These are phyloP conservation scores for Carapus acus DNA, from an alignment of 2,797 vertebrate genomes.

Conservation along the genomic window DNA sequence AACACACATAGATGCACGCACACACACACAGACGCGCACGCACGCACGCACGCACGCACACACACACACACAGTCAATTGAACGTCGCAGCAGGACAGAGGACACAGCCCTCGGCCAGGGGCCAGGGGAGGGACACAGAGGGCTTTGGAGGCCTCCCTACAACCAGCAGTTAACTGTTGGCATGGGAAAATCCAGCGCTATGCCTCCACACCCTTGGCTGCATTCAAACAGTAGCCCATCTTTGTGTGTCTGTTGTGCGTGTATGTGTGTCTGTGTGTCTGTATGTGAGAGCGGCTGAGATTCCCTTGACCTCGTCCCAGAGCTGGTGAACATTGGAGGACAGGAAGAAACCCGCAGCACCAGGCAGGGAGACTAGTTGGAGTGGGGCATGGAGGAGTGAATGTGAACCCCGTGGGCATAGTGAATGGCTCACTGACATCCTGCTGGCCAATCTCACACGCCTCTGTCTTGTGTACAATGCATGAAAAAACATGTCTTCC, in stretches of 20 bases:
- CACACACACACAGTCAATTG: slow-evolving; percentile 62
- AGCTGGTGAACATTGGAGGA: slow-evolving; percentile 60
- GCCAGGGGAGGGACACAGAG: slow-evolving; percentile 62
- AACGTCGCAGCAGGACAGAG: slow-evolving; percentile 62
- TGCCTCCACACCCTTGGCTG: slow-evolving; percentile 47
- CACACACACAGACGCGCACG: slow-evolving; percentile 35
- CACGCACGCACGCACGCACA: slow-evolving; percentile 30
- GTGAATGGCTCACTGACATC: slow-evolving; percentile 61
- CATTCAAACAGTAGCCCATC: slow-evolving; percentile 66
- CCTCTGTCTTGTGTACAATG: slow-evolving; percentile 43
- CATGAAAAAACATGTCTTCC: slow-evolving; percentile 37
- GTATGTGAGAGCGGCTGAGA: slow-evolving; percentile 31
- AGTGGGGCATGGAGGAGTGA: slow-evolving; percentile 41
- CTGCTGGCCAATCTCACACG: slow-evolving; percentile 38
- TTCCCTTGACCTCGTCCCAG: slow-evolving; percentile 63
- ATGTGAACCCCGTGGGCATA: slow-evolving; percentile 52
- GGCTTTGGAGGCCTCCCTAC: slow-evolving; percentile 61
- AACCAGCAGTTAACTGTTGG: slow-evolving; percentile 68
- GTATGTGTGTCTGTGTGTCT: no score
- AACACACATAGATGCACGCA: slow-evolving; percentile 45
- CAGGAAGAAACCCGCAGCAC: slow-evolving; percentile 39
- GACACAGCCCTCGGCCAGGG: slow-evolving; percentile 56
- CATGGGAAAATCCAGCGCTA: slow-evolving; percentile 70
- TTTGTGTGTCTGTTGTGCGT: slow-evolving; percentile 37
- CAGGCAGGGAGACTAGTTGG: slow-evolving; percentile 49